Evolutionary conservation across 2,113 vertebrate species (phyloP).

Genomic region (Paracanthobrama guichenoti): DNA sequence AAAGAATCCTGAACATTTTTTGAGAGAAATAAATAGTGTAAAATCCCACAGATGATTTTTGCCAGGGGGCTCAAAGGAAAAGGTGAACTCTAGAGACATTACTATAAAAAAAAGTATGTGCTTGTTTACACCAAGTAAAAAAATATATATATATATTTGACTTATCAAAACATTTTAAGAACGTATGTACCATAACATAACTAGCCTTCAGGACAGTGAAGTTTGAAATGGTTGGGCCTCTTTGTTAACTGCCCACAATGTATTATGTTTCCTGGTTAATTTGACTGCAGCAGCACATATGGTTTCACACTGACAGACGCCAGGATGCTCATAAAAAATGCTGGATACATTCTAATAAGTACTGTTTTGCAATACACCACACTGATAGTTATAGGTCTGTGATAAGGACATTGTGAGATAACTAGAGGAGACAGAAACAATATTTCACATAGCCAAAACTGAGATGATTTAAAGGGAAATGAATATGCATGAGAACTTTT

Average conservation of each 20-base stretch:
- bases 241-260: constrained; percentile 16
- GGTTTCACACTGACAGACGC: neutral
- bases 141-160: too few relatives aligned
- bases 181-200: constrained; percentile 3
- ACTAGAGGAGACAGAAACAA: neutral
- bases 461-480: neutral
- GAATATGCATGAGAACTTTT: neutral
- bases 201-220: neutral
- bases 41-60: neutral
- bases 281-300: constrained; percentile 25
- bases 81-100: neutral
- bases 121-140: constrained; percentile 28
- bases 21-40: neutral
- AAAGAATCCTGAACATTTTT: neutral
- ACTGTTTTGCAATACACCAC: neutral
- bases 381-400: neutral
- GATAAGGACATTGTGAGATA: neutral
- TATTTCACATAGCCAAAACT: constrained; percentile 3
- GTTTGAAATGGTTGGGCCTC: constrained; percentile 9
- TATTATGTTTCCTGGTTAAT: constrained; percentile 28
- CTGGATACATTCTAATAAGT: neutral
- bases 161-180: neutral
- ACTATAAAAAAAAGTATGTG: constrained; percentile 3
- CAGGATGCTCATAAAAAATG: constrained; percentile 4
- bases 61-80: neutral